Percentiles rank a stretch among this genome's conserved stretches.
phyloP scores from a whole-genome alignment of 2,888 invertebrate genomes.

The Phortica okadai region DNA sequence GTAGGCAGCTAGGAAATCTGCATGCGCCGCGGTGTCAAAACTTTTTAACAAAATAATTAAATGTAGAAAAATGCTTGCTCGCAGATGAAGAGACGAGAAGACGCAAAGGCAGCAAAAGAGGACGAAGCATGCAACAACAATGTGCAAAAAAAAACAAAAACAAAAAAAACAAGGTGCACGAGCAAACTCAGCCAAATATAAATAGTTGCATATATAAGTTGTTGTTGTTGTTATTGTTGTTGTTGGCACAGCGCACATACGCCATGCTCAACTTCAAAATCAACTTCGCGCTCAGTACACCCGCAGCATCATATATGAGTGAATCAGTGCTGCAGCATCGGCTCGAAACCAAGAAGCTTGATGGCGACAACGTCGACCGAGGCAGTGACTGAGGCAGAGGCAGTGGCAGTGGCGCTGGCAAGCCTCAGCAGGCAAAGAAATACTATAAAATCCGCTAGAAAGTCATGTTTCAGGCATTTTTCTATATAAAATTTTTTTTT shows the following conservation, averaged over 20 bases:
- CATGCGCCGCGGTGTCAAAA: conserved; percentile 68
- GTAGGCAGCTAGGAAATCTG: conserved; percentile 57
- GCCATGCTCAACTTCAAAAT: conserved; percentile 10
- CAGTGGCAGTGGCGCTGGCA: conserved; percentile 13
- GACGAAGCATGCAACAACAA: conserved; percentile 42
- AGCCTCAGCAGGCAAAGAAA: conserved; percentile 50
- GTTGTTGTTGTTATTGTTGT: conserved; percentile 25
- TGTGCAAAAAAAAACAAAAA: conserved; percentile 16
- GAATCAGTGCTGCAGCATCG: conserved; percentile 3
- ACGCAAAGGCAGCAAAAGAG: conserved; percentile 24
- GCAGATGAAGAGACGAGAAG: neutral
- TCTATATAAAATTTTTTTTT: neutral
- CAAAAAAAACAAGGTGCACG: conserved; percentile 22
- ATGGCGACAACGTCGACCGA: neutral
- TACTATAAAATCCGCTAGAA: conserved; percentile 66
- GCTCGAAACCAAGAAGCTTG: neutral
- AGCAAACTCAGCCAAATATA: conserved; percentile 23
- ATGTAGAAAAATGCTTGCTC: conserved; percentile 52
- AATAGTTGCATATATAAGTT: conserved; percentile 47
- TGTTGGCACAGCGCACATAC: neutral
- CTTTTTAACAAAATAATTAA: conserved; percentile 72
- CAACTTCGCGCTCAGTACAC: conserved; percentile 10
- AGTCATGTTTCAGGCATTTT: conserved; percentile 59
- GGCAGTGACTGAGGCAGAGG: conserved; percentile 10
- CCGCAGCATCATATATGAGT: conserved; percentile 24